phyloP scores from a whole-genome alignment of 1,140 invertebrate genomes.

The Ganaspis sp. region DNA sequence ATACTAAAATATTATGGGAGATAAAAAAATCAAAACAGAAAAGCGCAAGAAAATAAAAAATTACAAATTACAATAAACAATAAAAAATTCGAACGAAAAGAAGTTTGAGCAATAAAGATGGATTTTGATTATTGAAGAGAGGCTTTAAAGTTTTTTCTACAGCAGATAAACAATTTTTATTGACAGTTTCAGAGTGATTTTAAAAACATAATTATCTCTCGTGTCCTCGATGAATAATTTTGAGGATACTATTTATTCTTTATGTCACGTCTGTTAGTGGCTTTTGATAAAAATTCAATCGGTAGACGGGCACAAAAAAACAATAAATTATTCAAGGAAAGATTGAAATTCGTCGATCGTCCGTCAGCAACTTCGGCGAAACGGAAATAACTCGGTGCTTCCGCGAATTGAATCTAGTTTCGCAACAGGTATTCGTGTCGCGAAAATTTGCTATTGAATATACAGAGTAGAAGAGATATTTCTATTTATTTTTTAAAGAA shows the following conservation, averaged over 20 bases:
- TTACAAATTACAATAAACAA: too few species aligned
- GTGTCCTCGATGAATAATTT: too few species aligned
- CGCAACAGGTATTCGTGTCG: slow-evolving; percentile 25
- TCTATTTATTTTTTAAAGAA: too few species aligned
- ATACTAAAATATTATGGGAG: too few species aligned
- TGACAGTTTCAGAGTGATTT: background rate
- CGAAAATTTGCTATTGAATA: slow-evolving; percentile 4
- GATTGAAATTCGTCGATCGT: slow-evolving; percentile 9
- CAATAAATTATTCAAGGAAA: background rate
- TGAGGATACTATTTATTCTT: background rate
- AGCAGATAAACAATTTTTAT: too few species aligned
- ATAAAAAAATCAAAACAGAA: too few species aligned
- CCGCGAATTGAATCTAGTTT: slow-evolving; percentile 29
- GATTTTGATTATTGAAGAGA: too few species aligned
- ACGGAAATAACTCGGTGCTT: slow-evolving; percentile 23
- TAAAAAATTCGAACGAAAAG: too few species aligned
- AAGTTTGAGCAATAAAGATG: too few species aligned
- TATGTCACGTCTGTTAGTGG: background rate
- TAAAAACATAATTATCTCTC: background rate
- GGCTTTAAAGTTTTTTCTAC: too few species aligned
- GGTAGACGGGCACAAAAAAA: background rate
- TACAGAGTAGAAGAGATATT: background rate
- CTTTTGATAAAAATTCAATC: background rate
- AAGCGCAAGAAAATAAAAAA: too few species aligned
- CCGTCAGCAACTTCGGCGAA: slow-evolving; percentile 2